Base-by-base conservation (phyloP, 2,113 vertebrate species). In the Otolemur garnettii region DNA sequence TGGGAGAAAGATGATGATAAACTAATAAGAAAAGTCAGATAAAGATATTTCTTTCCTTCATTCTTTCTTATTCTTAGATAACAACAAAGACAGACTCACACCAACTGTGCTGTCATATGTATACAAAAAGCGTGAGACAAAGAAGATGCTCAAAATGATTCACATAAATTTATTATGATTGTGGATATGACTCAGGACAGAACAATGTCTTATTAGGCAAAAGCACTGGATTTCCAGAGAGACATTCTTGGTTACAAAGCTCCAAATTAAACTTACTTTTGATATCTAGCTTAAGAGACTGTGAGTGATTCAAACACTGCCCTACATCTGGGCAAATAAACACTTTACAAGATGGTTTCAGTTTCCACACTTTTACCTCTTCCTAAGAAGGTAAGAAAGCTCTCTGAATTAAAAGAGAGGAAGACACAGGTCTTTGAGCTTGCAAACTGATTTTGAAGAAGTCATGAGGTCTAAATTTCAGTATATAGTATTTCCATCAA, bases 401-500 rank as follows among this genome's bases (percentile, higher is more conserved):
- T 90, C 7, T 50, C 30, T 92, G 22, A 86, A 57, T 92, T 77
- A 57, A 18, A 42, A 86, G 68, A 78, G 24, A 72, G 15, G 28
- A 85, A 19, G 8, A 66, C n/a, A 75, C 74, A 85, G 19, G 15
- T 35, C 24, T 22, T 17, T 91, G 30, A 75, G 15, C n/a, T 7
- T 42, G 50, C 66, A 86, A 60, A 62, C 26, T 53, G 14, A 77
- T 89, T 68, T 84, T 74, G 50, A 5, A 89, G 35, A 72, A 80
- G 85, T 30, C 15, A 80, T 79, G 74, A 94, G 17, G 4, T 59
- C 35, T 68, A 57, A 89, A 89, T 79, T 89, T 57, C 45, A 60
- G 12, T 88, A 72, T 94, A 92, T 94, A 92, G 84, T 79, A 28
- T 57, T 83, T 83, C 57, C 33, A 26, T 53, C 35, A 91, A 24